phyloP scores from a whole-genome alignment of 2,113 vertebrate species.

The Sphaerodactylus townsendi region DNA sequence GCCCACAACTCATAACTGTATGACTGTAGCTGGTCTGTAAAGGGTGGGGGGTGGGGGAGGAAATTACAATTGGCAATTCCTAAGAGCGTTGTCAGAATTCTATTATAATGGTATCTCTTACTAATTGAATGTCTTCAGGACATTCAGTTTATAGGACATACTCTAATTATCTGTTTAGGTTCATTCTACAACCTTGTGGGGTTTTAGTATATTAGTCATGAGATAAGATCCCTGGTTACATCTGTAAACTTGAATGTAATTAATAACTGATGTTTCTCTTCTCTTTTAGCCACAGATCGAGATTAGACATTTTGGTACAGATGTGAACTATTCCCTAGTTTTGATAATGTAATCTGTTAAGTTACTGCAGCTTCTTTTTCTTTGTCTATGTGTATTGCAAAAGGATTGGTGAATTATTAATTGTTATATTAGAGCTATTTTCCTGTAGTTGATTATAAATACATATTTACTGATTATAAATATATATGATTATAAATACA shows the following conservation, averaged over 20 bases:
- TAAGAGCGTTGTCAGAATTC: background rate
- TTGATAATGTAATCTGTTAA: background rate
- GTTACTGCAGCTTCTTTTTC: slow-evolving; percentile 20
- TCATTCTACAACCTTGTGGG: slow-evolving; percentile 6
- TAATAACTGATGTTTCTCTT: slow-evolving; percentile 15
- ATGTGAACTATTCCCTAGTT: background rate
- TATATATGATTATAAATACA: slow-evolving; percentile 15
- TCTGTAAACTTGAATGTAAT: slow-evolving; percentile 12
- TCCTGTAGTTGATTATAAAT: rapidly evolving
- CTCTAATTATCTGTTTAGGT: slow-evolving; percentile 35
- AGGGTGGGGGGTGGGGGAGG: background rate
- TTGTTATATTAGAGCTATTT: background rate
- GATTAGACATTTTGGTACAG: slow-evolving; percentile 19
- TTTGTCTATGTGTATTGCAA: background rate
- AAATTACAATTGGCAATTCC: background rate
- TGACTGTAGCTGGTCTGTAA: background rate
- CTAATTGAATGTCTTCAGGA: slow-evolving; percentile 38
- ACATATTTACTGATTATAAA: background rate
- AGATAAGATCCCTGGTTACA: slow-evolving; percentile 29
- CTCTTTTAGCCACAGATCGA: slow-evolving; percentile 3
- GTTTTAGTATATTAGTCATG: slow-evolving; percentile 11
- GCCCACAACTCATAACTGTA: too few species aligned
- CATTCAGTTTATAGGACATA: background rate
- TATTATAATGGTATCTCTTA: slow-evolving; percentile 10
- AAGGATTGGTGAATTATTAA: background rate